Evolutionary conservation across 2,113 vertebrate genomes (phyloP).

Genomic region (Pampusana beccarii): DNA sequence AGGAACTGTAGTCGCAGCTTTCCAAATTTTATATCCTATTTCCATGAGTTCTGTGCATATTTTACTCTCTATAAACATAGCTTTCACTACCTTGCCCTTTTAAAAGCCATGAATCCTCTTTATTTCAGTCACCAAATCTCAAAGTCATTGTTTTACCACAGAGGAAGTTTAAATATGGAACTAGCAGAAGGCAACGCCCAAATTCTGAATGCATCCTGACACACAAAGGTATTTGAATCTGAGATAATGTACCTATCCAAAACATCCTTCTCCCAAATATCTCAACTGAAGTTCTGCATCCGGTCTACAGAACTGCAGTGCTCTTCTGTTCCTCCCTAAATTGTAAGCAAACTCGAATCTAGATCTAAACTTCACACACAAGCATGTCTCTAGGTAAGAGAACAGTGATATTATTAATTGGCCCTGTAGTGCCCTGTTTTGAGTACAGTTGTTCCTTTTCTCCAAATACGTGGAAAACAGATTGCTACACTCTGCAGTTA

Average conservation of each 20-base stretch:
- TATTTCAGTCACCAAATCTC: neutral
- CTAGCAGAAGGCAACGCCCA: slow-evolving; percentile 14
- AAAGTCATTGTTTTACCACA: slow-evolving; percentile 7
- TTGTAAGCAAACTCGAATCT: neutral
- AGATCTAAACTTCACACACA: neutral
- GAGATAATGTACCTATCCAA: neutral
- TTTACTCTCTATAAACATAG: neutral
- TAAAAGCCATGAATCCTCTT: neutral
- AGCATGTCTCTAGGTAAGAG: neutral
- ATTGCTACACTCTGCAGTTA: neutral
- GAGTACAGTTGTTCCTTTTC: neutral
- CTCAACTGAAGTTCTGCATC: slow-evolving; percentile 27
- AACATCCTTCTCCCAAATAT: slow-evolving; percentile 22
- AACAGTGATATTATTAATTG: neutral
- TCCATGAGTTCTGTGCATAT: neutral
- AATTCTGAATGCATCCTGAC: slow-evolving; percentile 17
- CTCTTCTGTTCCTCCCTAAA: neutral
- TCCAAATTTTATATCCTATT: neutral
- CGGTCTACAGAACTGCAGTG: neutral
- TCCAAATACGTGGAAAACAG: neutral
- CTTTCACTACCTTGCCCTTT: neutral
- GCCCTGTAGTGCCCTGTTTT: neutral
- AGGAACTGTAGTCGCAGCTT: neutral
- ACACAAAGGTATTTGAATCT: slow-evolving; percentile 1
- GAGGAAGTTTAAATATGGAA: slow-evolving; percentile 38